Evolutionary conservation across 2,888 invertebrate species (phyloP), one percentile per base, ranked within the genome.

Genomic region (Macrophya annulata): DNA sequence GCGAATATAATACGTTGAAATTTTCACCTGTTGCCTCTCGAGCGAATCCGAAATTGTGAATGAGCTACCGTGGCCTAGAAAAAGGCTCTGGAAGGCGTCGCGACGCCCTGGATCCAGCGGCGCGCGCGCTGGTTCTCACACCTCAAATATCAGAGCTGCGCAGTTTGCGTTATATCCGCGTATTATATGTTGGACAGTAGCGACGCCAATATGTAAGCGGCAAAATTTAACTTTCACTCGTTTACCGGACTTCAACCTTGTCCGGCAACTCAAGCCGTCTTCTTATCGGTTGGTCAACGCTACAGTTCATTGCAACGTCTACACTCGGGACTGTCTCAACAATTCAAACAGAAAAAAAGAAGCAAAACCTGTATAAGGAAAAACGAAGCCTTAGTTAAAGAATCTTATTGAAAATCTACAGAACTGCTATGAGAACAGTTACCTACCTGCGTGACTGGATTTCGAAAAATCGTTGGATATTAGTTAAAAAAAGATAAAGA

Each of bases 401-500:
- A 62, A 9, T 68, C 4, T 40, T 2, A 12, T 31, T 15, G 1
- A 15, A 40, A n/a, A 55, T 55, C n/a, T 25, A 2, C 6, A 40
- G 43, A 43, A 71, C n/a, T 62, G 9, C 31, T 4, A 3, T 4
- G 65, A 65, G 65, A 65, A 25, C 31, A 65, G 31, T 65, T 21
- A 59, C 8, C 88, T 51, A 55, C 55, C 55, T 88, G 88, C 90
- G 90, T 89, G 89, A 89, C 85, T 88, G 90, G 88, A 89, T 89
- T 89, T 83, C 85, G 4, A 59, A 85, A 43, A 71, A 88, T 89
- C 88, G 87, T n/a, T n/a, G n/a, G n/a, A n/a, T n/a, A n/a, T n/a
- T n/a, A n/a, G n/a, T n/a, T n/a, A n/a, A n/a, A n/a, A n/a, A n/a
- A n/a, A n/a, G n/a, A n/a, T n/a, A n/a, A n/a, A n/a, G n/a, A n/a